A percentile compares a stretch with the other conserved stretches of the same genome.
Conservation (phyloP, 2,888 invertebrate species). For the Seira sanloemensis region DNA sequence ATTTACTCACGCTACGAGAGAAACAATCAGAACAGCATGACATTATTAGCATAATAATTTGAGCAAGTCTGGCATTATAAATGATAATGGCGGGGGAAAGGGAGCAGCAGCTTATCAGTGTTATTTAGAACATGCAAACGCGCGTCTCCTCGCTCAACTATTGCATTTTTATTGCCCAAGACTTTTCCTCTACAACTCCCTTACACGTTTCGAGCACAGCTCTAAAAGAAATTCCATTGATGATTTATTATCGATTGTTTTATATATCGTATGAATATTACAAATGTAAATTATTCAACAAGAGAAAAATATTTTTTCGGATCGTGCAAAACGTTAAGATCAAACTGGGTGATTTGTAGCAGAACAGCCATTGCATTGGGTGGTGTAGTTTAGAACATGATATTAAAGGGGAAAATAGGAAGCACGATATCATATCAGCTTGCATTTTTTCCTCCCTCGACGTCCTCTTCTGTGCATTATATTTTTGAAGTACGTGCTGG, state of each 20-base stretch:
- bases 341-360: neutral
- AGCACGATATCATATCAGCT: neutral
- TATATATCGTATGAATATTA: conserved; percentile 25
- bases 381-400: neutral
- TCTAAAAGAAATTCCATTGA: conserved; percentile 39
- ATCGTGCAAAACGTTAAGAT: neutral
- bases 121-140: conserved; percentile 24
- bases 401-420: neutral
- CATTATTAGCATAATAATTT: conserved; percentile 30
- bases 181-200: neutral
- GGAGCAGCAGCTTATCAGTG: neutral
- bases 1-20: conserved; percentile 8
- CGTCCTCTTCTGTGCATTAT: neutral
- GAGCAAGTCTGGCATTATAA: neutral
- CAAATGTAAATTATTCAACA: conserved; percentile 34
- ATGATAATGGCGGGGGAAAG: neutral
- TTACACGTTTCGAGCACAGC: neutral
- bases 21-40: conserved; percentile 25
- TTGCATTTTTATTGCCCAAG: neutral
- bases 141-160: neutral
- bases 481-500: neutral
- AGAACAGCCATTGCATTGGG: neutral
- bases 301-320: neutral
- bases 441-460: conserved; percentile 3
- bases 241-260: conserved; percentile 54